Percentiles rank a stretch among this genome's conserved stretches.
Conservation (phyloP, 2,797 vertebrate species). For the Nyctibius grandis region DNA sequence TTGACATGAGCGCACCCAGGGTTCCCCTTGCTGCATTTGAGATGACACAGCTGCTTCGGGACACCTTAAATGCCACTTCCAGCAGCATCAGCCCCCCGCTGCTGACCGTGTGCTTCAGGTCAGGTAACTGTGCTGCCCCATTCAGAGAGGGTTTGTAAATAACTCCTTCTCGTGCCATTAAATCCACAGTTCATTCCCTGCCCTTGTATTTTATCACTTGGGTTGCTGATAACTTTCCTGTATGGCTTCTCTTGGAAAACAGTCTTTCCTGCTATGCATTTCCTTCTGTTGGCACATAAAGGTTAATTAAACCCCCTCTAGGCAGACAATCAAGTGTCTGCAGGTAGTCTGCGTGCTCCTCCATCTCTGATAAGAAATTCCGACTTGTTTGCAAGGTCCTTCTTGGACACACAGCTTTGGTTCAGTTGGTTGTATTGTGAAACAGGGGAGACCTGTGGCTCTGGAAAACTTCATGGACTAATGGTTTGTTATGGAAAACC, state of each 20-base stretch:
- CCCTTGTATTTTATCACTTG: not conserved
- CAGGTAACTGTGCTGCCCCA: not conserved
- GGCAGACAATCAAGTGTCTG: not conserved
- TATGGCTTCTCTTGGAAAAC: not conserved
- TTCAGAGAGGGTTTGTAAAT: not conserved
- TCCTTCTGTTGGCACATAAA: not conserved
- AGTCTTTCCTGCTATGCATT: not conserved
- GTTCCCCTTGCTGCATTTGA: not conserved
- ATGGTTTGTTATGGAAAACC: not conserved
- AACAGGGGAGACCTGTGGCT: not conserved
- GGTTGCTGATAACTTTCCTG: not conserved
- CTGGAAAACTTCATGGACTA: not conserved
- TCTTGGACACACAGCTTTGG: not conserved
- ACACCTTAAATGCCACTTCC: not conserved
- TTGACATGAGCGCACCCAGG: accelerated
- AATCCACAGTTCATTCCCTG: not conserved
- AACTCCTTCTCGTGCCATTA: not conserved
- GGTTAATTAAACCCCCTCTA: not conserved
- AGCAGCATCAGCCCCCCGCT: not conserved
- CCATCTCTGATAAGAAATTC: not conserved
- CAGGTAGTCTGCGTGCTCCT: not conserved
- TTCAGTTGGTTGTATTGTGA: not conserved
- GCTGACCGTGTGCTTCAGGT: accelerated
- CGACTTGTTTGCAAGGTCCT: not conserved
- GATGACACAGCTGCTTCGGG: not conserved